Conservation (phyloP, 1,140 invertebrate species). For the Calephelis virginiensis region DNA sequence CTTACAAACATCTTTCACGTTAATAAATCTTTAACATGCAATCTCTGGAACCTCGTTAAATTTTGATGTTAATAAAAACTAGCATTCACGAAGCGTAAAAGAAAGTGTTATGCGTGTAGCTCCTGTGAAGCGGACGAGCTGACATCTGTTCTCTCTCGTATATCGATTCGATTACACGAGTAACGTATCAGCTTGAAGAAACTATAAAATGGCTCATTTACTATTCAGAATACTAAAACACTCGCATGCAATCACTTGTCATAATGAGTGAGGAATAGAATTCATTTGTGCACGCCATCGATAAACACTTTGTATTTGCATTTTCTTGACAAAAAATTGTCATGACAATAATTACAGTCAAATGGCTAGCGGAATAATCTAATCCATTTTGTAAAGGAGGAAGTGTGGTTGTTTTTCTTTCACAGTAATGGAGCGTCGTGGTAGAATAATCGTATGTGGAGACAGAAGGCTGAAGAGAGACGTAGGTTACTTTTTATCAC, state of each 20-base stretch:
- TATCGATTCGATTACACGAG: slow-evolving; percentile 38
- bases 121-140: slow-evolving; percentile 41
- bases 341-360: not conserved
- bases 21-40: slow-evolving; percentile 34
- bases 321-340: not conserved
- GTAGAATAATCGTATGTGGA: no score
- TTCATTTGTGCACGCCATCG: slow-evolving; percentile 49
- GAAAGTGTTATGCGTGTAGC: slow-evolving; percentile 48
- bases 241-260: slow-evolving; percentile 61
- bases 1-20: not conserved
- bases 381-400: no score
- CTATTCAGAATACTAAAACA: slow-evolving; percentile 61
- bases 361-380: not conserved
- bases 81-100: slow-evolving; percentile 44
- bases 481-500: no score
- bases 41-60: slow-evolving; percentile 31
- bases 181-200: slow-evolving; percentile 57
- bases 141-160: slow-evolving; percentile 49
- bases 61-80: slow-evolving; percentile 30
- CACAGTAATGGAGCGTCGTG: no score
- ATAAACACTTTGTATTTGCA: slow-evolving; percentile 8
- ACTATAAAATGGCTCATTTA: slow-evolving; percentile 56
- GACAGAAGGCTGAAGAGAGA: no score
- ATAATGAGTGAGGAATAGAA: slow-evolving; percentile 60
- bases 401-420: no score